These are phyloP conservation scores for Limonius californicus DNA, from an alignment of 1,140 invertebrate genomes.

Conservation along the genomic window DNA sequence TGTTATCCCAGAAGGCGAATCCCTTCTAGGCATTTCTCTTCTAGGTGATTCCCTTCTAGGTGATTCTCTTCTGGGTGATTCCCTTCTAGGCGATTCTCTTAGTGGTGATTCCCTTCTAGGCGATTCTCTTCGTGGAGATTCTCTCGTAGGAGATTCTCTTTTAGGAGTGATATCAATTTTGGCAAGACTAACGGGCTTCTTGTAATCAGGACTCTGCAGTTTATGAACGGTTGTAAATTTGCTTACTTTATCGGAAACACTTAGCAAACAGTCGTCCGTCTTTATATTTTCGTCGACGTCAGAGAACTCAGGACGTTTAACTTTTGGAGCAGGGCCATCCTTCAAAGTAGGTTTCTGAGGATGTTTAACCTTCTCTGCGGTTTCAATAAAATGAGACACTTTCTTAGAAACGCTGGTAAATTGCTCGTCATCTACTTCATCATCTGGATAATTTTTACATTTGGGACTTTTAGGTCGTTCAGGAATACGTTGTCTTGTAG, in stretches of 20 bases:
- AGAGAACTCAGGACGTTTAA: slow-evolving; percentile 50
- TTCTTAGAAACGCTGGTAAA: slow-evolving; percentile 53
- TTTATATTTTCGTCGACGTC: slow-evolving; percentile 55
- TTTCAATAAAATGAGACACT: slow-evolving; percentile 50
- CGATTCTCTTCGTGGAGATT: not conserved
- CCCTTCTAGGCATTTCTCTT: not conserved
- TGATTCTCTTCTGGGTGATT: too few species aligned
- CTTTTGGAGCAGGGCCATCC: slow-evolving; percentile 43
- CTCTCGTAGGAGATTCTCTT: not conserved
- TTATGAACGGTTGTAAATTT: slow-evolving; percentile 52
- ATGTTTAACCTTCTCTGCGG: slow-evolving; percentile 42
- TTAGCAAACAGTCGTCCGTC: slow-evolving; percentile 61
- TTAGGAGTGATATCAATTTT: not conserved
- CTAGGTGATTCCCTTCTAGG: not conserved
- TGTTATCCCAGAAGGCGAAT: not conserved
- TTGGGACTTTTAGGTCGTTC: slow-evolving; percentile 36
- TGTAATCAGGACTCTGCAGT: slow-evolving; percentile 7
- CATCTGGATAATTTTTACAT: slow-evolving; percentile 23
- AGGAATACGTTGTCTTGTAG: not conserved
- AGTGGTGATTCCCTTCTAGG: not conserved
- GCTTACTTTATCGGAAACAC: slow-evolving; percentile 63
- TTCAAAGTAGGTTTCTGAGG: slow-evolving; percentile 13
- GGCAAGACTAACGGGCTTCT: not conserved
- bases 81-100: too few species aligned
- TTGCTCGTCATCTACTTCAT: slow-evolving; percentile 43